These are phyloP conservation scores for Craniophora ligustri DNA, from an alignment of 2,888 invertebrate species.

Conservation along the genomic window DNA sequence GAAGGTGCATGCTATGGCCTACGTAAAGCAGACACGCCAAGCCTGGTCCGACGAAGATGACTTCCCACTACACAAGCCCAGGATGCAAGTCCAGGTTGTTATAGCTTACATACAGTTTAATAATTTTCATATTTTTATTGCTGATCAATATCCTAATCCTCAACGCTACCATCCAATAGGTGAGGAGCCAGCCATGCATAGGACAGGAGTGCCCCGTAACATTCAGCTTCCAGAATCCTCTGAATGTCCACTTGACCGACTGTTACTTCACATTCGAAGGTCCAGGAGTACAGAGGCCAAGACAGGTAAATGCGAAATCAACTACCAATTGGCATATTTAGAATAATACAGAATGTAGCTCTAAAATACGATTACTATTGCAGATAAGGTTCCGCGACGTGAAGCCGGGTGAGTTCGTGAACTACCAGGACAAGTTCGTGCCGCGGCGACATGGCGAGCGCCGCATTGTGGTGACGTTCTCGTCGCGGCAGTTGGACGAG, in stretches of 20 bases:
- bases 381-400: slow-evolving; percentile 89
- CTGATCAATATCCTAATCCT: not conserved
- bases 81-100: slow-evolving; percentile 89
- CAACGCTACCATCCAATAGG: slow-evolving; percentile 59
- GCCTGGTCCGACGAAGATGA: slow-evolving; percentile 93
- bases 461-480: slow-evolving; percentile 91
- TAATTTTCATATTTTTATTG: slow-evolving; percentile 3
- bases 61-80: slow-evolving; percentile 91
- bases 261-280: slow-evolving; percentile 92
- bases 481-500: slow-evolving; percentile 90
- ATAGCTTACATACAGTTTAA: not conserved
- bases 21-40: slow-evolving; percentile 92
- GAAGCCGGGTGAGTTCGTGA: slow-evolving; percentile 89
- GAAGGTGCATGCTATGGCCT: slow-evolving; percentile 92
- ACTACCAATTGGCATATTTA: not conserved
- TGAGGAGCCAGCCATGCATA: slow-evolving; percentile 83
- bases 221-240: slow-evolving; percentile 91
- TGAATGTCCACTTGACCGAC: slow-evolving; percentile 89
- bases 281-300: slow-evolving; percentile 90
- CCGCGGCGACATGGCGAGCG: slow-evolving; percentile 89
- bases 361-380: slow-evolving; percentile 32
- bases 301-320: slow-evolving; percentile 76
- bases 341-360: not conserved
- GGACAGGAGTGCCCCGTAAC: slow-evolving; percentile 87
- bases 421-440: slow-evolving; percentile 89